Conservation (phyloP, 2,113 vertebrate species). For the Desmodus rotundus region DNA sequence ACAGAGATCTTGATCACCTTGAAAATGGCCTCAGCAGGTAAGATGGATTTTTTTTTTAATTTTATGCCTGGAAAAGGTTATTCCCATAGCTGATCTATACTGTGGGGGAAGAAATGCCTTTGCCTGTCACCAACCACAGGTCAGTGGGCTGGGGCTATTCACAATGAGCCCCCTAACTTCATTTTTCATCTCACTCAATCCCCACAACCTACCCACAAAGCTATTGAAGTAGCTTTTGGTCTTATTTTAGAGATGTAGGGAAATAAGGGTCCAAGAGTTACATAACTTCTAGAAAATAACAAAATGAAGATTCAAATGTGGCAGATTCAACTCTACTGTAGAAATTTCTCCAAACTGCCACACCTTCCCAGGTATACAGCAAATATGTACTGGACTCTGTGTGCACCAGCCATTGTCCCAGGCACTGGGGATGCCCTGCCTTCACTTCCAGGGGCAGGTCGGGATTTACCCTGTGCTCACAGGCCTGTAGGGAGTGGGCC, state of each 20-base stretch:
- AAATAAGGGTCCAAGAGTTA: background rate
- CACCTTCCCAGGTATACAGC: too few relatives aligned
- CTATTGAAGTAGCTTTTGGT: background rate
- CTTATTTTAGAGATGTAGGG: background rate
- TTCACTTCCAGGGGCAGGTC: background rate
- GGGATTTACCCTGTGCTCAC: background rate
- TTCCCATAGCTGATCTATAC: background rate
- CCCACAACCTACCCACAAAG: background rate
- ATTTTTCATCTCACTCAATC: background rate
- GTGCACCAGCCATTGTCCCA: background rate
- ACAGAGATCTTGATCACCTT: slow-evolving; percentile 82
- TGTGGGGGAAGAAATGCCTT: background rate
- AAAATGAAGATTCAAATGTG: background rate
- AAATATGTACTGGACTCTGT: background rate
- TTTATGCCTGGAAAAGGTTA: too few relatives aligned
- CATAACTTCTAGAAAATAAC: background rate
- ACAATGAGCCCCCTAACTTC: background rate
- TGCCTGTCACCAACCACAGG: background rate
- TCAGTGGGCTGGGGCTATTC: background rate
- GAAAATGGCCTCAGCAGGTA: slow-evolving; percentile 91
- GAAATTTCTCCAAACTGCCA: background rate
- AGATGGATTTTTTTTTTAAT: slow-evolving; percentile 16
- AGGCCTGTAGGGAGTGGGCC: background rate
- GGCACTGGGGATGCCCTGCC: background rate
- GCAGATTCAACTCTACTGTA: background rate